phyloP scores from a whole-genome alignment of 2,888 invertebrate species.

The Agrypnus murinus region DNA sequence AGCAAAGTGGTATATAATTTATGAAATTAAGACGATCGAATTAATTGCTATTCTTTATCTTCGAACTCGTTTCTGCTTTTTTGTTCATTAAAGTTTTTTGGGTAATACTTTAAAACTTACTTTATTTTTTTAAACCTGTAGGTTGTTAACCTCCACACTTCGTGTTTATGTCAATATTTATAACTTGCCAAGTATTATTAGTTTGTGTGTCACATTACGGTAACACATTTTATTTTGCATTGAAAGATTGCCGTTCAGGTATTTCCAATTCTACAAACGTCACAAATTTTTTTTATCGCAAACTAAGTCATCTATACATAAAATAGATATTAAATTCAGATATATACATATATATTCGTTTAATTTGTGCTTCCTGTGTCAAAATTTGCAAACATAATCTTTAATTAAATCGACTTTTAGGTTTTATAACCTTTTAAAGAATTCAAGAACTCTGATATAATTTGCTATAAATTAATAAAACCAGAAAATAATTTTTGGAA shows the following conservation, averaged over 20 bases:
- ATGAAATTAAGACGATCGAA: background rate
- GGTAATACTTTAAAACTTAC: slow-evolving; percentile 11
- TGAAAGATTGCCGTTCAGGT: slow-evolving; percentile 19
- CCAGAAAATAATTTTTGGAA: slow-evolving; percentile 2
- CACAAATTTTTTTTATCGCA: background rate
- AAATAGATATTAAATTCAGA: no score
- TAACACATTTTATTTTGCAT: slow-evolving; percentile 32
- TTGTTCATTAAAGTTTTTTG: background rate
- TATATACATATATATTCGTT: no score
- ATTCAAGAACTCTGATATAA: slow-evolving; percentile 1
- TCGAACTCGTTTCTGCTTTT: slow-evolving; percentile 20
- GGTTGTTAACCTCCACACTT: slow-evolving; percentile 33
- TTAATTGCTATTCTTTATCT: slow-evolving; percentile 15
- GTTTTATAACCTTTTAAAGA: slow-evolving; percentile 8
- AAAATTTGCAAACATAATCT: no score
- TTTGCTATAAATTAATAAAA: slow-evolving; percentile 22
- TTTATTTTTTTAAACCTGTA: slow-evolving; percentile 3
- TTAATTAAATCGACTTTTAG: background rate
- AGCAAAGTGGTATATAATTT: slow-evolving; percentile 1
- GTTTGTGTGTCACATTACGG: slow-evolving; percentile 38
- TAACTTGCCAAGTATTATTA: slow-evolving; percentile 26
- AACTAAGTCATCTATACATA: no score
- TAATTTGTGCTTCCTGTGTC: no score
- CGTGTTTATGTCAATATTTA: slow-evolving; percentile 30
- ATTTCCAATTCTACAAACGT: background rate